Conservation (phyloP, 2,888 invertebrate species). For the Atethmia centrago region DNA sequence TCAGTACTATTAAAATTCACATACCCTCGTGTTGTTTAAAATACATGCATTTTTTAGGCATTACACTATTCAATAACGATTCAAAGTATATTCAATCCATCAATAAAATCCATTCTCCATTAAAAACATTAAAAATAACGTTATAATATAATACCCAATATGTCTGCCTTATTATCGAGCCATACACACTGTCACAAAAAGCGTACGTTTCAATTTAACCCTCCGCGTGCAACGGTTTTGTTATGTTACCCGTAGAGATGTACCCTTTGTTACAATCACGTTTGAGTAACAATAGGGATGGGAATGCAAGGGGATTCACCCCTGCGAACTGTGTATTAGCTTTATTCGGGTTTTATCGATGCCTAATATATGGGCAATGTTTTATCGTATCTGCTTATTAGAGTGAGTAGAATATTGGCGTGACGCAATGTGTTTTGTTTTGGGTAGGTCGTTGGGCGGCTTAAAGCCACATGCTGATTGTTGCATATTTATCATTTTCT, state of each 20-base stretch:
- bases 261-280: constrained; percentile 86
- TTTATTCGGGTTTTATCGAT: constrained; percentile 66
- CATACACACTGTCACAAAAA: constrained; percentile 74
- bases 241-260: constrained; percentile 78
- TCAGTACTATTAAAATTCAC: background rate
- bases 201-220: constrained; percentile 80
- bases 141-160: constrained; percentile 44
- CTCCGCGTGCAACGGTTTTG: constrained; percentile 73
- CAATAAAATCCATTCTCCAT: constrained; percentile 17
- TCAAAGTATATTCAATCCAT: constrained; percentile 31
- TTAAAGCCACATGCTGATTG: background rate
- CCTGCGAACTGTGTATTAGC: constrained; percentile 72
- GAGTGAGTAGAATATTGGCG: constrained; percentile 55
- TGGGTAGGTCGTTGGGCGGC: background rate
- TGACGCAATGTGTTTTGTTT: constrained; percentile 9
- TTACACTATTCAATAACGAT: constrained; percentile 16
- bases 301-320: constrained; percentile 60
- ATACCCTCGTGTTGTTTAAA: background rate
- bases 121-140: constrained; percentile 23
- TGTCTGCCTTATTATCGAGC: constrained; percentile 72
- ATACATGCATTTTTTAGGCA: background rate
- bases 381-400: constrained; percentile 60
- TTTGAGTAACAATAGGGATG: constrained; percentile 74
- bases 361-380: constrained; percentile 55
- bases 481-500: background rate